Conservation (phyloP, 1,140 invertebrate genomes). For the Sitophilus oryzae region DNA sequence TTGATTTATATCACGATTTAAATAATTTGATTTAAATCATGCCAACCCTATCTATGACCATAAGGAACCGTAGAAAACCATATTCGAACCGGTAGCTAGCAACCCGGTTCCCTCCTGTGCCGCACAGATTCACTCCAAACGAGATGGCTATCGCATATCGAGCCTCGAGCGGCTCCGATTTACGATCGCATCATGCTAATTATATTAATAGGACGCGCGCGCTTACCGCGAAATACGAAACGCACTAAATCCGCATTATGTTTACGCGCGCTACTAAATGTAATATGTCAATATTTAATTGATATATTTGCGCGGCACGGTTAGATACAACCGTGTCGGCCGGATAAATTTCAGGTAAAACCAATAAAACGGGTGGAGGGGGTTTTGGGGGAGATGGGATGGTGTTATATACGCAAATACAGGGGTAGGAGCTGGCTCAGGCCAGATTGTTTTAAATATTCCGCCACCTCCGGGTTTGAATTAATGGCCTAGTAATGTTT, state of each 20-base stretch:
- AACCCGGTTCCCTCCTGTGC: too few species aligned
- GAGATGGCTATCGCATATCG: too few species aligned
- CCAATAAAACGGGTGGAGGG: conserved; percentile 18
- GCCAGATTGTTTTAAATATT: neutral
- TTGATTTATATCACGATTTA: too few species aligned
- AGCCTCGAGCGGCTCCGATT: neutral
- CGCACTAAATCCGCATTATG: conserved; percentile 31
- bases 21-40: too few species aligned
- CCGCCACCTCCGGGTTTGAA: neutral
- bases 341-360: conserved; percentile 28
- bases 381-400: too few species aligned
- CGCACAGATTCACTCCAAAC: too few species aligned
- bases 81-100: too few species aligned
- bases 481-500: neutral
- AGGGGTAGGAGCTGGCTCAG: neutral
- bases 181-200: conserved; percentile 24
- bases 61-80: too few species aligned
- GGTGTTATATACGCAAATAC: neutral
- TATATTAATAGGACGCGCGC: conserved; percentile 21
- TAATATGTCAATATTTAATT: conserved; percentile 34
- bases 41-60: too few species aligned
- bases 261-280: conserved; percentile 30
- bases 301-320: conserved; percentile 23
- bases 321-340: conserved; percentile 17
- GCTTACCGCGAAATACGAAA: conserved; percentile 26